phyloP scores from a whole-genome alignment of 2,888 invertebrate genomes.

The Brachyptera risi region DNA sequence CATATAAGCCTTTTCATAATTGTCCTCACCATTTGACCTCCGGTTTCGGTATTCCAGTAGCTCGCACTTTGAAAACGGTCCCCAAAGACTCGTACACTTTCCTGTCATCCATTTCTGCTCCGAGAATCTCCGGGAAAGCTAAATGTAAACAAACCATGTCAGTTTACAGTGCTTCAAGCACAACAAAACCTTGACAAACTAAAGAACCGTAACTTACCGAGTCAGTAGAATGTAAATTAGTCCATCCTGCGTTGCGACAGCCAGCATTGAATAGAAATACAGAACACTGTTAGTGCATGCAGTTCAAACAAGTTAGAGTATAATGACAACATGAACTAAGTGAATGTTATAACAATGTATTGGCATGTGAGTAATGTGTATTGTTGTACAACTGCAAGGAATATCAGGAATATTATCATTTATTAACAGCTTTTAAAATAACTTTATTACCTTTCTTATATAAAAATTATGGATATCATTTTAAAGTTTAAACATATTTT shows the following conservation, averaged over 20 bases:
- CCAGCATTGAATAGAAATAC: neutral
- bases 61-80: constrained; percentile 72
- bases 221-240: neutral
- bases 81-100: constrained; percentile 77
- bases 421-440: too few species aligned
- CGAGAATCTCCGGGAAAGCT: constrained; percentile 69
- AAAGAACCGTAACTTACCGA: constrained; percentile 6
- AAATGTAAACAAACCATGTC: constrained; percentile 33
- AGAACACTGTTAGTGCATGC: constrained; percentile 2
- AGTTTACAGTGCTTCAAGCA: neutral
- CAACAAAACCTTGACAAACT: neutral
- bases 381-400: neutral
- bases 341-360: neutral
- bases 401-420: neutral
- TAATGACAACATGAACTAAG: too few species aligned
- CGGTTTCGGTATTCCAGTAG: constrained; percentile 72
- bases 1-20: too few species aligned
- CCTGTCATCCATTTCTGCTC: constrained; percentile 68
- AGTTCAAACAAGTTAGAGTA: neutral
- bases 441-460: too few species aligned
- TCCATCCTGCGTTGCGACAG: neutral
- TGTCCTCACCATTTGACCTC: constrained; percentile 72
- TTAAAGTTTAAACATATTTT: neutral
- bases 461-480: neutral
- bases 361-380: neutral